These are phyloP conservation scores for Cinclus cinclus DNA, from an alignment of 2,113 vertebrate species.

Conservation along the genomic window DNA sequence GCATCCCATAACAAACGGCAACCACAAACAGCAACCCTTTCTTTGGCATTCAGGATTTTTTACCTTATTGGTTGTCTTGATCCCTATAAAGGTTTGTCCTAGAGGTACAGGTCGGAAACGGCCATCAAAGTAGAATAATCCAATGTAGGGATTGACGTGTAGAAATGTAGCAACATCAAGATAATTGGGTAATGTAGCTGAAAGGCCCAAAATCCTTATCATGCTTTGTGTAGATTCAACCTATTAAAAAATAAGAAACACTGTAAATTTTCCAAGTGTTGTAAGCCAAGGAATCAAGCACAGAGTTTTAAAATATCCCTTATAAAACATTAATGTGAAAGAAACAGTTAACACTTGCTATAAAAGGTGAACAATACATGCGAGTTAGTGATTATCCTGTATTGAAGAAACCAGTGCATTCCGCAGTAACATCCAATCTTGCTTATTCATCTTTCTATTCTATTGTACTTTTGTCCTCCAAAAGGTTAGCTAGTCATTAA, in stretches of 20 bases:
- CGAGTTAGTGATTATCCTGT: not conserved
- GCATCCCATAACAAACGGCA: not conserved
- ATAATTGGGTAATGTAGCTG: slow-evolving; percentile 96
- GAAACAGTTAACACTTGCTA: not conserved
- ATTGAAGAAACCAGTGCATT: not conserved
- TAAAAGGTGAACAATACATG: not conserved
- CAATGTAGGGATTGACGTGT: slow-evolving; percentile 94
- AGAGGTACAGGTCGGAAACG: slow-evolving; percentile 96
- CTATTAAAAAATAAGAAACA: slow-evolving; percentile 61
- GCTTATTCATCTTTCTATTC: not conserved
- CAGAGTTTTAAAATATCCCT: not conserved
- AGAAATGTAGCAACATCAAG: slow-evolving; percentile 94
- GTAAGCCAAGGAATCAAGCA: not conserved
- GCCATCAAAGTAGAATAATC: slow-evolving; percentile 95
- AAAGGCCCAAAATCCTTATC: slow-evolving; percentile 97
- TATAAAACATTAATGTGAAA: not conserved
- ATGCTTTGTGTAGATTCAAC: slow-evolving; percentile 99
- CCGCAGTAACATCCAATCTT: not conserved
- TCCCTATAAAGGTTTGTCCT: slow-evolving; percentile 92
- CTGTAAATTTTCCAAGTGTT: not conserved
- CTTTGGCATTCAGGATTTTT: not conserved
- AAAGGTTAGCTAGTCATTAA: not conserved
- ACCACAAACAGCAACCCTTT: not conserved
- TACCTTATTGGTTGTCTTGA: slow-evolving; percentile 95
- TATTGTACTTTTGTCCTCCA: not conserved